These are phyloP conservation scores for Hoplostethus atlanticus DNA, from an alignment of 2,797 vertebrate species.

Conservation along the genomic window DNA sequence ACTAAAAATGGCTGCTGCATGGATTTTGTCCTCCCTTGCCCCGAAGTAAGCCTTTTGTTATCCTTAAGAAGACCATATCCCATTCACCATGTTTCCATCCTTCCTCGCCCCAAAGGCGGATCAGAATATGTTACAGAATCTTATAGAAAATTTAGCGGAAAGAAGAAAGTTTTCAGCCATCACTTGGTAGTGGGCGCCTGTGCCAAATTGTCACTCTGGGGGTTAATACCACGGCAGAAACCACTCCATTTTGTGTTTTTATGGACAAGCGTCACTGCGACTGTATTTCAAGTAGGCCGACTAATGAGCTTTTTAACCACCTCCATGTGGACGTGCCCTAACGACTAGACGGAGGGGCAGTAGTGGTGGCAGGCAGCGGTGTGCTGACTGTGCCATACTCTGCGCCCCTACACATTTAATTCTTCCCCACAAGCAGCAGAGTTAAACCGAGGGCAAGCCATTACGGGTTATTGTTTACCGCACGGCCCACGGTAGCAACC, in stretches of 20 bases:
- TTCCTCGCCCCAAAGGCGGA: slow-evolving; percentile 69
- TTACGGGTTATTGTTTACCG: slow-evolving; percentile 79
- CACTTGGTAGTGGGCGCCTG: slow-evolving; percentile 53
- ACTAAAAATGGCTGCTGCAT: slow-evolving; percentile 21
- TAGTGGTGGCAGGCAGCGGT: slow-evolving; percentile 73
- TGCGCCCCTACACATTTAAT: slow-evolving; percentile 70
- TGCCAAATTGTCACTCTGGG: slow-evolving; percentile 77
- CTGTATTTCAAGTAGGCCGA: slow-evolving; percentile 84
- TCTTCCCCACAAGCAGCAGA: slow-evolving; percentile 70
- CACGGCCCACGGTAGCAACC: slow-evolving; percentile 65
- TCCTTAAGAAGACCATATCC: slow-evolving; percentile 72
- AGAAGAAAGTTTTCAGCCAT: slow-evolving; percentile 59
- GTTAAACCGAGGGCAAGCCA: slow-evolving; percentile 75
- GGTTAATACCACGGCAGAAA: slow-evolving; percentile 79
- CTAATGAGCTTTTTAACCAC: slow-evolving; percentile 88
- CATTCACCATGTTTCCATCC: slow-evolving; percentile 77
- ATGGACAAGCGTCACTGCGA: slow-evolving; percentile 86
- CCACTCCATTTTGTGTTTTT: slow-evolving; percentile 83
- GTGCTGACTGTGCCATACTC: slow-evolving; percentile 80
- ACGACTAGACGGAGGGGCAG: slow-evolving; percentile 79
- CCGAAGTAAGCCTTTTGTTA: slow-evolving; percentile 46
- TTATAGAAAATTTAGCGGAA: slow-evolving; percentile 74
- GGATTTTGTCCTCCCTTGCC: slow-evolving; percentile 13
- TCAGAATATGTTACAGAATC: slow-evolving; percentile 63
- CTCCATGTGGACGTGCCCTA: slow-evolving; percentile 83